Base-by-base conservation (phyloP, 2,797 vertebrate genomes). In the Vespertilio murinus region DNA sequence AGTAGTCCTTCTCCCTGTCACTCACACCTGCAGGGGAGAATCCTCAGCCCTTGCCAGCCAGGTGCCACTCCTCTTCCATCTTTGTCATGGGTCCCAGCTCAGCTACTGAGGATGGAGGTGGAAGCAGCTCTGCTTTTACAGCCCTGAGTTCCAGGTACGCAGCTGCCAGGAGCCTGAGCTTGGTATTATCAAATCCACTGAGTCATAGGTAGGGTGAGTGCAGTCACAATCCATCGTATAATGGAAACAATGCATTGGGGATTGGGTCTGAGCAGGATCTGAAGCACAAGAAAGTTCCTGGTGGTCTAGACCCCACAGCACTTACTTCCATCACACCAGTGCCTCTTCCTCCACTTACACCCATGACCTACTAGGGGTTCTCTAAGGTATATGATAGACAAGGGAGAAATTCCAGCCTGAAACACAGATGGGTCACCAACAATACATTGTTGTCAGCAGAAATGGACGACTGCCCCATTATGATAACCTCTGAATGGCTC, bases 21-120 rank as follows among this genome's bases (percentile, higher is more conserved):
- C 35, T 64, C 16, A 5, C 8, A n/a, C 40, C 42, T 49, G 65
- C 81, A 30, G 28, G 35, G 59, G 52, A 91, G 5, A 35, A 81
- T 47, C 78, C 67, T n/a, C 7, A 16, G 28, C 25, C n/a, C 2
- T 28, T 0, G 6, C 45, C 67, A 47, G 28, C 56, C 4, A 1
- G 0, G 2, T 56, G 0, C 0, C 4, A 49, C 9, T 82, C 18
- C 35, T 52, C 16, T 25, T 74, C 8, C n/a, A 20, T 25, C 8
- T 45, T 67, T 28, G 20, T 16, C 3, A 33, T 42, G 23, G 40
- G 35, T 6, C 17, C 49, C 59, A 12, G 4, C 25, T 70, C 38
- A 69, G 45, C 3, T 64, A 14, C 22, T 28, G 33, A 49, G 84
- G 35, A 49, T 13, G 7, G 18, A 52, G 69, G 18, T 14, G 7